Evolutionary conservation across 2,797 vertebrate genomes (phyloP).

Genomic region (Bryconaethiops microstoma): DNA sequence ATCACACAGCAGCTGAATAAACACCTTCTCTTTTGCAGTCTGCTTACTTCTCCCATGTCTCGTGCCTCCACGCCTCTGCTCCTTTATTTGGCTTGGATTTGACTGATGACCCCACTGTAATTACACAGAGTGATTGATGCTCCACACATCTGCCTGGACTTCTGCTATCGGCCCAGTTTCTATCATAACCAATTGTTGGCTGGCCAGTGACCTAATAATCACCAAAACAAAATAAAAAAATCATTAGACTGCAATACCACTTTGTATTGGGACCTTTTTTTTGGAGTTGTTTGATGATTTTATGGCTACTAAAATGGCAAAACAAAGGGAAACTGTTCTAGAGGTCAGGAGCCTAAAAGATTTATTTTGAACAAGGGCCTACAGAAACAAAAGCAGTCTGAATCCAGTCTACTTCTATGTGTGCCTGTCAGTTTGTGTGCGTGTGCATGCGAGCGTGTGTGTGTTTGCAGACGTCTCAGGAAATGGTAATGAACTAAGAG

Average conservation of each 20-base stretch:
- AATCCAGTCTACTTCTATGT: not conserved
- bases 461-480: slow-evolving; percentile 25
- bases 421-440: not conserved
- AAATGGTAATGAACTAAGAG: slow-evolving; percentile 51
- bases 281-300: not conserved
- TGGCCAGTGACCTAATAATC: slow-evolving; percentile 51
- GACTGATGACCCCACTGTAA: slow-evolving; percentile 60
- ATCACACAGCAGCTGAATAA: slow-evolving; percentile 75
- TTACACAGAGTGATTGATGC: slow-evolving; percentile 70
- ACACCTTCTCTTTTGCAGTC: slow-evolving; percentile 63
- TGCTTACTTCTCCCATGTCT: slow-evolving; percentile 65
- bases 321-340: slow-evolving; percentile 60
- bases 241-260: slow-evolving; percentile 43
- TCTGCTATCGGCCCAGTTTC: slow-evolving; percentile 51
- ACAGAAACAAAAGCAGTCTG: slow-evolving; percentile 26
- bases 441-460: not conserved
- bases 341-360: slow-evolving; percentile 57
- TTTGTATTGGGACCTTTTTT: not conserved
- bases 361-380: slow-evolving; percentile 43
- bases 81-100: slow-evolving; percentile 70
- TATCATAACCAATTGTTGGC: slow-evolving; percentile 59
- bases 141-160: slow-evolving; percentile 42
- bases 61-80: slow-evolving; percentile 42
- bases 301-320: not conserved
- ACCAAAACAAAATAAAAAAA: slow-evolving; percentile 28